Evolutionary conservation across 2,888 invertebrate species (phyloP), one percentile per base, ranked within the genome.

Genomic region (Troides aeacus): DNA sequence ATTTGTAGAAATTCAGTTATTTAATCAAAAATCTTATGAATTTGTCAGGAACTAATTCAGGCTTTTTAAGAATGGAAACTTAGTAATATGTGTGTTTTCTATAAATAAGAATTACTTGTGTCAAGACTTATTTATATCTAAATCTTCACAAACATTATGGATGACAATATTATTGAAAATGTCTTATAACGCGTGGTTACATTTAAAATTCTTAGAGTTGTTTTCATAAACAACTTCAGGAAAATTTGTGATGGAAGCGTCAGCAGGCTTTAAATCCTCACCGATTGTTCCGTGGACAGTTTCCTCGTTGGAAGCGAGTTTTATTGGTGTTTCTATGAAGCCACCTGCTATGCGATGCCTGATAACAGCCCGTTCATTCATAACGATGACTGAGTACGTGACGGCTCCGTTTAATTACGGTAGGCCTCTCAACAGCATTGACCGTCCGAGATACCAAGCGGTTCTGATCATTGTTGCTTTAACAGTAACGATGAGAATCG

Each of bases 301-400:
- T 72, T 73, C 73, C 73, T 75, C 74, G 73, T 73, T 74, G 66
- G 61, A 68, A 62, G 63, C 63, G 67, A 74, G 72, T 62, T 75
- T 77, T 79, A 77, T 78, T 76, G 79, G 78, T 79, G 75, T 79
- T 82, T 81, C 82, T 80, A 79, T 78, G 81, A 82, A 84, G 79
- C 82, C 85, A 86, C 86, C 86, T 88, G 87, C 84, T 79, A 81
- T 78, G 83, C 78, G 88, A 87, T 86, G 78, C 70, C 70, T 80
- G 87, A 87, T 88, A 88, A 83, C 79, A 78, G 74, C 66, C 74
- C 76, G 80, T 87, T 86, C 87, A 87, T 88, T 87, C 87, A 88
- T 87, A 87, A 87, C 84, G 77, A 83, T 77, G 77, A 74, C 74
- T 71, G 73, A 70, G 84, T 84, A 87, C 86, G 85, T 86, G 86